Evolutionary conservation across 2,797 vertebrate species (phyloP), one percentile per base, ranked within the genome.

Genomic region (Amniataba percoides): DNA sequence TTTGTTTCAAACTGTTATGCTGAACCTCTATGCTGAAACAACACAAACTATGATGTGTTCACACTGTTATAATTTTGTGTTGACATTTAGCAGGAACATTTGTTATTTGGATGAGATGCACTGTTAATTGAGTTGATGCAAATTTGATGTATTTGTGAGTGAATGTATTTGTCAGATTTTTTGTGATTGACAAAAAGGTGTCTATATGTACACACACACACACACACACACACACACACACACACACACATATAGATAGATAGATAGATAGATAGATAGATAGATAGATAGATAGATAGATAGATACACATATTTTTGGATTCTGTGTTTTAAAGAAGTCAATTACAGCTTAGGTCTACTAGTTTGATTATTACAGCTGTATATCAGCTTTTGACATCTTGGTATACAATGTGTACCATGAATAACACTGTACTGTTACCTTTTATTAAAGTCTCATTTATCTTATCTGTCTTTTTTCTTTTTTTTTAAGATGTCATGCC

Each of bases 31-130:
- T 36, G 23, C 36, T 55, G 5, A 69, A 76, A 48, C 45, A 56
- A 49, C 25, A 9, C 19, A 59, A 77, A 19, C n/a, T 21, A 10
- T n/a, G 16, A 18, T 15, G 1, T 68, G 42, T 72, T 49, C 16
- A 55, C 31, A 46, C 25, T 39, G 36, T 23, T 21, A 58, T 70
- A 2, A 57, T 53, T 55, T 52, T 56, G n/a, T 78, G 46, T 14
- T 83, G 71, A 83, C 61, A 68, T 85, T 74, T 77, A 52, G 16
- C 18, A 48, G 14, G 42, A 62, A 60, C 62, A 59, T 80, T 80
- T 86, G 27, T 60, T 58, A 34, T 51, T 43, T 58, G 34, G 21
- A 11, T 0, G 1, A 81, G 53, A 45, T 45, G 19, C 63, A 36
- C 45, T 62, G 60, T 66, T 64, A 40, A 57, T 53, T 62, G 69